Evolutionary conservation across 2,113 vertebrate species (phyloP).

Genomic region (Stegastes partitus): DNA sequence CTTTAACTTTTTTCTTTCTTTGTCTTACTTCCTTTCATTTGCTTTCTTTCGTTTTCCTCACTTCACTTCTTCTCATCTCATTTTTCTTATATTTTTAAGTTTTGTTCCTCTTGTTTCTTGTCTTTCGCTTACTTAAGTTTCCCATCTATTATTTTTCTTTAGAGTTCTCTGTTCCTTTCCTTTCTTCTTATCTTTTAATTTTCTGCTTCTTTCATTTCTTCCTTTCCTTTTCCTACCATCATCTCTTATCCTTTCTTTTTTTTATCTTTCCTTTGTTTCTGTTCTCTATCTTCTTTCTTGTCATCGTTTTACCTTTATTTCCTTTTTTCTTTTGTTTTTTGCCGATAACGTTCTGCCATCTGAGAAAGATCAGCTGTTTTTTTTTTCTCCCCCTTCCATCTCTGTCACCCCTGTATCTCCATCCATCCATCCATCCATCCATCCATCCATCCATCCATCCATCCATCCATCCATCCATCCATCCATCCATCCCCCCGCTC

Average conservation of each 20-base stretch:
- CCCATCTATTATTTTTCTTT: neutral
- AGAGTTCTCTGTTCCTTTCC: neutral
- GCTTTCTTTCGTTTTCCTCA: neutral
- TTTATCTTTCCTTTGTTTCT: neutral
- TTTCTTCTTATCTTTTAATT: neutral
- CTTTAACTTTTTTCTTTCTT: no score
- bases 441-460: no score
- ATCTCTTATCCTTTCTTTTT: accelerated
- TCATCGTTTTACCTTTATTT: accelerated
- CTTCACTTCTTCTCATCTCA: no score
- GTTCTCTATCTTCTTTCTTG: neutral
- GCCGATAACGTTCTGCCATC: constrained; percentile 46
- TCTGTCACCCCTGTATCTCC: constrained; percentile 7
- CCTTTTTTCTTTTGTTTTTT: neutral
- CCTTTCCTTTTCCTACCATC: neutral
- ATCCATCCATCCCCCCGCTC: constrained; percentile 20
- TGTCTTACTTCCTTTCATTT: no score
- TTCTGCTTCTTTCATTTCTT: no score
- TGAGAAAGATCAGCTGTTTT: constrained; percentile 58
- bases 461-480: neutral
- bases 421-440: neutral
- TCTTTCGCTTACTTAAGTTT: neutral
- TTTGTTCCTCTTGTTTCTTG: neutral
- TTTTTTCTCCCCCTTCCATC: constrained; percentile 17
- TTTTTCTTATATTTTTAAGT: neutral